These are phyloP conservation scores for Etheostoma spectabile DNA, from an alignment of 2,113 vertebrate genomes.

Conservation along the genomic window DNA sequence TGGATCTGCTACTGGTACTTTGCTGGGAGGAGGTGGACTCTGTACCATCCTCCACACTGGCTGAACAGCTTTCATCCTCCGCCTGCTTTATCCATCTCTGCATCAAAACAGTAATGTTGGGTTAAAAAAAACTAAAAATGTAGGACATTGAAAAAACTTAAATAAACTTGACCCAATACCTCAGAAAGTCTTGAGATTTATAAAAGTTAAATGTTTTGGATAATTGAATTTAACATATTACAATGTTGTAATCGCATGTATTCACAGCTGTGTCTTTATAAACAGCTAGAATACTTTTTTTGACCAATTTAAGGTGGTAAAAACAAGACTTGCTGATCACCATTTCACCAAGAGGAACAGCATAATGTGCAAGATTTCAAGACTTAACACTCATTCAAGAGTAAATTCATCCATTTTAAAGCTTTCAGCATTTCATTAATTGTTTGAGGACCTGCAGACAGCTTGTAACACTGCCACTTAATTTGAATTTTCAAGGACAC, in stretches of 20 bases:
- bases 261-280: neutral
- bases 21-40: constrained; percentile 93
- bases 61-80: constrained; percentile 92
- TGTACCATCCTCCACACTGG: constrained; percentile 82
- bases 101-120: constrained; percentile 19
- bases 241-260: neutral
- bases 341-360: neutral
- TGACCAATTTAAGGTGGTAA: neutral
- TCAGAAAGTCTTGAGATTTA: neutral
- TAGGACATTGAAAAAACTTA: neutral
- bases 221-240: neutral
- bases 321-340: neutral
- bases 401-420: too few species aligned
- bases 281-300: neutral
- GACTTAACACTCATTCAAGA: neutral
- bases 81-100: constrained; percentile 99
- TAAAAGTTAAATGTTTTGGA: neutral
- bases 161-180: neutral
- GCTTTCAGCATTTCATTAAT: neutral
- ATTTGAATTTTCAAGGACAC: neutral
- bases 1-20: constrained; percentile 92
- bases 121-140: neutral
- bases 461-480: neutral
- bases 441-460: neutral
- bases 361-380: neutral